Evolutionary conservation across 1,140 invertebrate genomes (phyloP), one percentile per base, ranked within the genome.

Genomic region (Drosophila watanabei): DNA sequence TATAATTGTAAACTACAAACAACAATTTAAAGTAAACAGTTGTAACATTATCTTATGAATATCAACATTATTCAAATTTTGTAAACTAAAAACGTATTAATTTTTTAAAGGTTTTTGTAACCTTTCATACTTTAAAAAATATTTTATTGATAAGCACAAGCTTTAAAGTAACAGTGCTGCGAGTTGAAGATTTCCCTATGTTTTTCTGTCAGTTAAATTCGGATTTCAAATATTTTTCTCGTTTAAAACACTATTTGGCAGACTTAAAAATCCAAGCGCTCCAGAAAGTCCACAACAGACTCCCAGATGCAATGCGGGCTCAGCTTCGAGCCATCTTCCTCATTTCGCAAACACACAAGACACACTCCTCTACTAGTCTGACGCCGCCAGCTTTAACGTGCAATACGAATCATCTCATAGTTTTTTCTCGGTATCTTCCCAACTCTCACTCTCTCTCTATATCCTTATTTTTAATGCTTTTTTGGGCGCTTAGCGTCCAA

Each of bases 361-460:
- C n/a, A 41, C n/a, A 61, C 37, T 73, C 43, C 43, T 28, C 30
- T 60, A 45, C 39, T 58, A 48, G 51, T 69, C 64, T 54, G 64
- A 45, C 80, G 68, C 66, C 80, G 70, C 66, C 71, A 75, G 60
- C 70, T 76, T 85, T 66, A 71, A 89, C 78, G 85, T 88, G 85
- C 85, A 88, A 88, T 88, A 88, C 79, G 54, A 79, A 79, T 57
- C 86, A 89, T 88, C 85, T 88, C 85, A 88, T 88, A 82, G 75
- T 85, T 75, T 79, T 51, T 70, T 68, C 49, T 75, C 28, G 37
- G 52, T 64, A 49, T 75, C 39, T 70, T 62, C 41, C 60, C 28
- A 11, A 2, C 28, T 65, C 68, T 70, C 20, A 51, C 18, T n/a
- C 33, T 62, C 20, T 58, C 18, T 37, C 32, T 66, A 24, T 68